Evolutionary conservation across 2,888 invertebrate genomes (phyloP), one percentile per base, ranked within the genome.

Genomic region (Cyrtodaria siliqua): DNA sequence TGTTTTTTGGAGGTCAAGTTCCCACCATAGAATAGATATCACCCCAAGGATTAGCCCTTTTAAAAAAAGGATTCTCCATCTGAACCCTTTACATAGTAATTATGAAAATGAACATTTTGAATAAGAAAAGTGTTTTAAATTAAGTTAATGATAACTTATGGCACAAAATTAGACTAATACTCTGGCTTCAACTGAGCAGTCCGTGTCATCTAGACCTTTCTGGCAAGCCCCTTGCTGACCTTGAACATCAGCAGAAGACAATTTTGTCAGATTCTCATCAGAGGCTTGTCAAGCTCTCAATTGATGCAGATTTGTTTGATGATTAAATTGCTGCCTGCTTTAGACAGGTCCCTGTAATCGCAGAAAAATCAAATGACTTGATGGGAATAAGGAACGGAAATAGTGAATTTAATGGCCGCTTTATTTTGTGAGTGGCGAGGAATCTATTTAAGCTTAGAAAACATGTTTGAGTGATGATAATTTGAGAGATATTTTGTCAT

Each of bases 251-350:
- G 38, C 26, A 40, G 53, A 52, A 33, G 27, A 23, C 66, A 57
- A 26, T 47, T 66, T 57, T 63, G 57, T 63, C 70, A 56, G 20
- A 53, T 40, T 50, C 62, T 56, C 56, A 42, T 62, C 50, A 63
- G 57, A 42, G 24, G n/a, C 33, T 55, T 62, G 56, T 57, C 62
- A 70, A 57, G 63, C 47, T 70, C 49, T 63, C 26, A 24, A 24
- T 18, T 40, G 70, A 70, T 38, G 18, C 49, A 56, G 70, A 70
- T 68, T 50, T 38, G 24, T 44, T 52, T n/a, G 27, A 40, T 63
- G 70, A 62, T 62, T 60, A 70, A 57, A 70, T 52, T 70, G 62
- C 40, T 27, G 55, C 40, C 38, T 57, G 53, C 20, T 29, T 26
- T 63, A 49, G 56, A 29, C 42, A 60, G 29, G 33, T 50, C 56